Evolutionary conservation across 2,888 invertebrate genomes (phyloP), one percentile per base, ranked within the genome.

Genomic region (Ormyrus labotus): DNA sequence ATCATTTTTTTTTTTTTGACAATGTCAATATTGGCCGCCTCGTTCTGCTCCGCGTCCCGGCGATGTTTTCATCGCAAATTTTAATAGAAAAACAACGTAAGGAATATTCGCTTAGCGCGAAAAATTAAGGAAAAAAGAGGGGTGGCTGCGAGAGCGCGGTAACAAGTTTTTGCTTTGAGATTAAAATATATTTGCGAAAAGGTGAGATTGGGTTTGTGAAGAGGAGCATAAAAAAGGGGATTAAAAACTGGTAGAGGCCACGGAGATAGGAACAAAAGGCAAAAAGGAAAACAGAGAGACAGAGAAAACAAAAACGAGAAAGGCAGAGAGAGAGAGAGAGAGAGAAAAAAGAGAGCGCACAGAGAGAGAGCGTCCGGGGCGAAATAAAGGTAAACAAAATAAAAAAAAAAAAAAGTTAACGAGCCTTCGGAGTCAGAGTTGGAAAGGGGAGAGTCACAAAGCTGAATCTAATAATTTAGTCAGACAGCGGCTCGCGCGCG

Each of bases 401-500:
- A 19, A 51, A 51, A 51, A 50, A 53, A 73, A 70, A 70, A 83
- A 82, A 83, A 78, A 81, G 75, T 84, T 84, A 82, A 83, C 82
- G 82, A 84, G 81, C 83, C 76, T 57, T 64, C 73, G 73, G 70
- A 72, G 77, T 80, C 82, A 77, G 69, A 64, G 60, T 5, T 80
- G 79, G 69, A 71, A 76, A 58, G 63, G 34, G 50, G 65, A 50
- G 67, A 78, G 78, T 82, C 82, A 53, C 78, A 80, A 83, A 73
- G 80, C 61, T 74, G 82, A 79, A 84, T 85, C 83, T 85, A 85
- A 86, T 85, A 86, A 87, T 85, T 86, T 84, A 86, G 84, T 85
- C 84, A 84, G 81, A 73, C 82, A 82, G 51, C 19, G 64, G 73
- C 50, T 10, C 34, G 68, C 34, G 45, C 8, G 55, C 64, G 55